phyloP scores from a whole-genome alignment of 2,113 vertebrate genomes.

The Puntigrus tetrazona region DNA sequence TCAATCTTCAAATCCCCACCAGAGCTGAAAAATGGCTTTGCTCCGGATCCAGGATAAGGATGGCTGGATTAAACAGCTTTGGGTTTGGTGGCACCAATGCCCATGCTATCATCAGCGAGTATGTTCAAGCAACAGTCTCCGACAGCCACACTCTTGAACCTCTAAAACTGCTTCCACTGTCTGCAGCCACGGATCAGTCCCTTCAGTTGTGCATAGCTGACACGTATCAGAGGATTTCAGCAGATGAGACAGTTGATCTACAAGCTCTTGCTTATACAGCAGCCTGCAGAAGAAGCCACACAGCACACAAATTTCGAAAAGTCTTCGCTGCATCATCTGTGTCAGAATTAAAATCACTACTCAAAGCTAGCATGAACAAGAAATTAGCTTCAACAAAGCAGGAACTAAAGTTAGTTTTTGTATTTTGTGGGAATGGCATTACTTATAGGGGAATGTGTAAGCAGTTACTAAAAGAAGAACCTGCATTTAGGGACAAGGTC shows the following conservation, averaged over 20 bases:
- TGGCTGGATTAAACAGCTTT: slow-evolving; percentile 86
- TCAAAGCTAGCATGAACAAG: slow-evolving; percentile 59
- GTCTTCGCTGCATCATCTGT: slow-evolving; percentile 75
- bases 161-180: slow-evolving; percentile 76
- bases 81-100: slow-evolving; percentile 88
- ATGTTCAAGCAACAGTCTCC: slow-evolving; percentile 59
- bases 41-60: slow-evolving; percentile 64
- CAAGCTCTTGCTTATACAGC: slow-evolving; percentile 80
- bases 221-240: slow-evolving; percentile 69
- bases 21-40: slow-evolving; percentile 76
- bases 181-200: slow-evolving; percentile 79
- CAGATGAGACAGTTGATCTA: slow-evolving; percentile 61
- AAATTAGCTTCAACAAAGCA: slow-evolving; percentile 53
- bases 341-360: slow-evolving; percentile 72
- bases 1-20: slow-evolving; percentile 76
- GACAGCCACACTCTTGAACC: slow-evolving; percentile 54
- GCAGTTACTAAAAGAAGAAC: slow-evolving; percentile 73
- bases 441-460: slow-evolving; percentile 76
- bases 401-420: slow-evolving; percentile 76
- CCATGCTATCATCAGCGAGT: slow-evolving; percentile 78
- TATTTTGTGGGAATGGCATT: slow-evolving; percentile 83
- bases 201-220: slow-evolving; percentile 70
- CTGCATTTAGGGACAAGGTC: slow-evolving; percentile 78
- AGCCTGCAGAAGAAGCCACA: slow-evolving; percentile 85
- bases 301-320: slow-evolving; percentile 78